phyloP scores from a whole-genome alignment of 1,140 invertebrate genomes.

The Bilobella aurantiaca region DNA sequence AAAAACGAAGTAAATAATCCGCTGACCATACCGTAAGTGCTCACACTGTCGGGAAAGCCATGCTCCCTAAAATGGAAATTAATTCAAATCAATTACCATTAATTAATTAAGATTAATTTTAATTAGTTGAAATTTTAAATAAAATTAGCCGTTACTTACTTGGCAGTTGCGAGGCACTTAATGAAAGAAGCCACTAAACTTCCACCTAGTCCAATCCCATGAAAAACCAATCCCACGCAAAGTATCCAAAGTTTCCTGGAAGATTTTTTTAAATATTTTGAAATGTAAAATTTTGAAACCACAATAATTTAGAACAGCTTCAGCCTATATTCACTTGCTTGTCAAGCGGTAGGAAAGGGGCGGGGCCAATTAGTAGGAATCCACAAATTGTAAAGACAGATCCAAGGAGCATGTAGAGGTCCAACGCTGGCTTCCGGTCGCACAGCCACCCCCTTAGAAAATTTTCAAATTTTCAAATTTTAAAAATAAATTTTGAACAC shows the following conservation, averaged over 20 bases:
- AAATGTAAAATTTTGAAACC: constrained; percentile 14
- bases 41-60: constrained; percentile 41
- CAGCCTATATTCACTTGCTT: background rate
- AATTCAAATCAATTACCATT: too few species aligned
- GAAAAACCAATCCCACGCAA: constrained; percentile 57
- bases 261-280: constrained; percentile 36
- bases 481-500: background rate
- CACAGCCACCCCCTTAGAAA: constrained; percentile 64
- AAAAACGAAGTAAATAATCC: constrained; percentile 41
- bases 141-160: too few species aligned
- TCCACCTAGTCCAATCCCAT: constrained; percentile 68
- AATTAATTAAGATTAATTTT: too few species aligned
- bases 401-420: constrained; percentile 55
- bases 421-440: constrained; percentile 52
- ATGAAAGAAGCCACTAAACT: background rate
- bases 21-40: constrained; percentile 42
- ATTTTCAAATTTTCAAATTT: background rate
- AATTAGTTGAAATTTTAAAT: too few species aligned
- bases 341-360: constrained; percentile 54
- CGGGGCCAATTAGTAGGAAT: constrained; percentile 63
- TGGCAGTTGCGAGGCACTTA: too few species aligned
- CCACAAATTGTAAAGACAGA: constrained; percentile 53
- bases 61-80: too few species aligned
- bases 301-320: background rate
- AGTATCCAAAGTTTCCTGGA: constrained; percentile 54